Evolutionary conservation across 2,888 invertebrate genomes (phyloP).

Genomic region (Hirtodrosophila trivittata): DNA sequence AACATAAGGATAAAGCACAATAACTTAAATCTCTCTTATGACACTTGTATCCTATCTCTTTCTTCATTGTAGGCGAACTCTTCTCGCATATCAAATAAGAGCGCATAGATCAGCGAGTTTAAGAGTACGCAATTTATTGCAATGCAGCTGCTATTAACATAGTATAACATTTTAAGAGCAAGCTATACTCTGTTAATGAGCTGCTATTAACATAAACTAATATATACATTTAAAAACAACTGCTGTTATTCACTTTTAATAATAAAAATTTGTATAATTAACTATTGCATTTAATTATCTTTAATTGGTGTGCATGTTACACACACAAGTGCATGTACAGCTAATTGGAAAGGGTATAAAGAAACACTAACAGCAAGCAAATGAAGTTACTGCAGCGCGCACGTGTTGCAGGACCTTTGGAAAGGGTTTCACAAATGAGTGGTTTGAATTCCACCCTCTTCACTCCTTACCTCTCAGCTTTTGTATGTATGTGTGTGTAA

Average conservation of each 20-base stretch:
- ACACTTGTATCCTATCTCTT: no score
- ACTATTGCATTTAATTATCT: not conserved
- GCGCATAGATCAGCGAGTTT: no score
- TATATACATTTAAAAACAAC: no score
- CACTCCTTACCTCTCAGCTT: not conserved
- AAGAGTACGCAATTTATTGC: no score
- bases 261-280: not conserved
- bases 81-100: no score
- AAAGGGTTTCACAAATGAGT: slow-evolving; percentile 25
- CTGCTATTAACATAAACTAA: no score
- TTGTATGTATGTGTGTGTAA: slow-evolving; percentile 24
- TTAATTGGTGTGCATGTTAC: not conserved
- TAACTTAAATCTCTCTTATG: no score
- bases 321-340: not conserved
- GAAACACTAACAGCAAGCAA: slow-evolving; percentile 15
- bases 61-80: no score
- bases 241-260: not conserved
- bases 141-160: no score
- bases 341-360: slow-evolving; percentile 4
- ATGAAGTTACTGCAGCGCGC: slow-evolving; percentile 53
- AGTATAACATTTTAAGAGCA: no score
- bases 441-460: slow-evolving; percentile 6
- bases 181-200: no score
- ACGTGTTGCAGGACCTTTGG: slow-evolving; percentile 40
- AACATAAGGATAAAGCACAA: no score